Evolutionary conservation across 1,140 invertebrate species (phyloP).

Genomic region (Macrostomum lignano): DNA sequence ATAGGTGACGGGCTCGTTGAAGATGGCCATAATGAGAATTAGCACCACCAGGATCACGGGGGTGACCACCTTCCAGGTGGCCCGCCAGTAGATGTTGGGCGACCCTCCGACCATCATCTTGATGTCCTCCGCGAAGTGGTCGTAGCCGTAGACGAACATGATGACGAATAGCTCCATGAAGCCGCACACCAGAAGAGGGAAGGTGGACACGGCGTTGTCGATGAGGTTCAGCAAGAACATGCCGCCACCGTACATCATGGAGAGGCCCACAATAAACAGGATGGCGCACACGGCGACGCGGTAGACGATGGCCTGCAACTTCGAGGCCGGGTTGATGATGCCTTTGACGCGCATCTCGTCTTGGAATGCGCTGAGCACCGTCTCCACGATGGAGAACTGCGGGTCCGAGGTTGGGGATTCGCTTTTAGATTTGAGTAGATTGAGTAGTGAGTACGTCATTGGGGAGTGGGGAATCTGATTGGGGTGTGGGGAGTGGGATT

Average conservation of each 20-base stretch:
- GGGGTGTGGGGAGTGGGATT: no score
- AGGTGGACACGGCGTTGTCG: no score
- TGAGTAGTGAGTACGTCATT: no score
- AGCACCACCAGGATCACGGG: conserved; percentile 53
- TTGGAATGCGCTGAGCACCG: conserved; percentile 16
- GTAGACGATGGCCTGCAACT: conserved; percentile 9
- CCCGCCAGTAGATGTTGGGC: conserved; percentile 46
- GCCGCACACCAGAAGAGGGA: background rate
- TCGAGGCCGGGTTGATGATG: background rate
- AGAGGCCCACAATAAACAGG: conserved; percentile 36
- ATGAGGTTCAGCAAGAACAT: no score
- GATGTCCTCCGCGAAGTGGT: conserved; percentile 43
- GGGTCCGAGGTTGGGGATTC: conserved; percentile 7
- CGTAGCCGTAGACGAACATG: conserved; percentile 31
- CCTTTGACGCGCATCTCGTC: conserved; percentile 16
- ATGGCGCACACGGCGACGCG: conserved; percentile 30
- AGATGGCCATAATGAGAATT: no score
- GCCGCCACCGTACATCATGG: no score
- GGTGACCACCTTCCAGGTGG: conserved; percentile 47
- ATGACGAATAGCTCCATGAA: no score
- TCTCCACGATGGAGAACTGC: conserved; percentile 22
- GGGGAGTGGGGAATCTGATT: no score
- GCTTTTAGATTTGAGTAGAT: no score
- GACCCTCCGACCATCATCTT: conserved; percentile 52
- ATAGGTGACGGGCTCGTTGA: no score